phyloP scores from a whole-genome alignment of 2,797 vertebrate genomes.

The Eulemur mongoz region DNA sequence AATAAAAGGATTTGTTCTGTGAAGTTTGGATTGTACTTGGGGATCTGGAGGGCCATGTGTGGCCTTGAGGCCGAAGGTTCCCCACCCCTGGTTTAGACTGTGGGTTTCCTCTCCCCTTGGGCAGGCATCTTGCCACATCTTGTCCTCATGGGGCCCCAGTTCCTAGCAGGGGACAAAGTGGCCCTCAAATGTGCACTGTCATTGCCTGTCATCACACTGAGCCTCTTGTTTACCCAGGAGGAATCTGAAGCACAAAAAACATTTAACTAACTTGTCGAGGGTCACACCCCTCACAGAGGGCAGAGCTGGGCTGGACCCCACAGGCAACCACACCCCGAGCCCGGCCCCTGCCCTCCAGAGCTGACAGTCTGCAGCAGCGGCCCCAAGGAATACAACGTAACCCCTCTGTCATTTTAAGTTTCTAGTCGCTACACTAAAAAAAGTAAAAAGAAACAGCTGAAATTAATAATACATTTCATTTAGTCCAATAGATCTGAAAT shows the following conservation, averaged over 20 bases:
- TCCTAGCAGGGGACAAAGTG: background rate
- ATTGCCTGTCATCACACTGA: background rate
- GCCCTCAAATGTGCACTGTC: background rate
- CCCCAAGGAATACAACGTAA: background rate
- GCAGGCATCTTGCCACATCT: background rate
- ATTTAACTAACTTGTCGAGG: background rate
- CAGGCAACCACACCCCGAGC: no score
- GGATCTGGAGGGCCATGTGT: no score
- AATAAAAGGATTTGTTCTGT: no score
- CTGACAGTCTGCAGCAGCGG: fast-evolving
- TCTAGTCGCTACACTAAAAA: background rate
- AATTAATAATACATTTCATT: background rate
- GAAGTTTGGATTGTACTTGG: no score
- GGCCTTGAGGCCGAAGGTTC: no score
- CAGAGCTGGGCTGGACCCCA: background rate
- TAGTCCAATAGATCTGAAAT: background rate
- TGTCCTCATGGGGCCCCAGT: background rate
- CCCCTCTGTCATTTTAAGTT: background rate
- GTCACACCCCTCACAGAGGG: background rate
- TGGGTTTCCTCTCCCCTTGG: background rate
- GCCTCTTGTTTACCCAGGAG: background rate
- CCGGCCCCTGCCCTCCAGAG: background rate
- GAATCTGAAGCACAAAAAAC: background rate
- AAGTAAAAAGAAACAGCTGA: background rate
- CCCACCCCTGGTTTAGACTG: no score